Conservation (phyloP, 2,797 vertebrate genomes). For the Sebastes minor region DNA sequence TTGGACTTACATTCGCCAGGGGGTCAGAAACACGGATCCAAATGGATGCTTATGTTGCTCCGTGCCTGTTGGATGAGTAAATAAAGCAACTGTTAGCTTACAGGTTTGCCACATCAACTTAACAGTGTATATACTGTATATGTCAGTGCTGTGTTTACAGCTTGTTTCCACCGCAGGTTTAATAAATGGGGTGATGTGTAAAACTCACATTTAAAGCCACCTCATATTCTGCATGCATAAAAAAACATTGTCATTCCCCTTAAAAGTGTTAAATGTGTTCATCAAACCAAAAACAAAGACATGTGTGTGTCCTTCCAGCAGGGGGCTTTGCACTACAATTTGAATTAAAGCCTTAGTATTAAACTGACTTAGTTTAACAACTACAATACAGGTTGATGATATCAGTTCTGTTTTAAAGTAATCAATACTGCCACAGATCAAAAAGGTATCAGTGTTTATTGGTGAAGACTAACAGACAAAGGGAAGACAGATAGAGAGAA, state of each 20-base stretch:
- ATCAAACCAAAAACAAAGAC: neutral
- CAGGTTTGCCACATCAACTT: neutral
- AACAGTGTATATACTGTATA: too few relatives aligned
- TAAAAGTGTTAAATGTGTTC: neutral
- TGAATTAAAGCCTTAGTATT: neutral
- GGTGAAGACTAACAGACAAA: neutral
- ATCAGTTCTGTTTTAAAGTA: slow-evolving; percentile 2
- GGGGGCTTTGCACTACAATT: neutral
- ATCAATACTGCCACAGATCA: slow-evolving; percentile 16
- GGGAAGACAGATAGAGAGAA: neutral
- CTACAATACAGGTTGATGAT: neutral
- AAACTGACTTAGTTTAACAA: neutral
- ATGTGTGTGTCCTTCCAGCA: neutral
- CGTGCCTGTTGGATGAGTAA: neutral
- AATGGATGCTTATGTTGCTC: neutral
- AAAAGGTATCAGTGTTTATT: neutral
- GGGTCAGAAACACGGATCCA: neutral
- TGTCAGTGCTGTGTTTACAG: neutral
- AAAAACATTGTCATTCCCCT: neutral
- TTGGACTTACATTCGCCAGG: neutral
- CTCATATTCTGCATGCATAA: too few relatives aligned
- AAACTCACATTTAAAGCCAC: neutral
- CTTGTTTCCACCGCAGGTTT: neutral
- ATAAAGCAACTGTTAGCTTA: neutral
- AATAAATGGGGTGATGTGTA: neutral